Conservation (phyloP, 2,888 invertebrate species). For the Dicycla oo region DNA sequence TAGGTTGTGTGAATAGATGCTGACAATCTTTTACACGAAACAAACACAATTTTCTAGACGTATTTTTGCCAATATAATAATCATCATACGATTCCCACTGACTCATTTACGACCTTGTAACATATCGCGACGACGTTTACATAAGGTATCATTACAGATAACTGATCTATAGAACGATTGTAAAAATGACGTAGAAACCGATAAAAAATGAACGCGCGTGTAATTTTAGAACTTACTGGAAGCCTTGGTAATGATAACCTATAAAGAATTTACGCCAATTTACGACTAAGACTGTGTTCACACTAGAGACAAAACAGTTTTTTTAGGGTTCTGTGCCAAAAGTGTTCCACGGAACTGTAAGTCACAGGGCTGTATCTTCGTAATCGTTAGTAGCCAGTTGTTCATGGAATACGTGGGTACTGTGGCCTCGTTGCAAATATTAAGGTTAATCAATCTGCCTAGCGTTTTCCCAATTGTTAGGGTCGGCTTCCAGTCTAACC, state of each 20-base stretch:
- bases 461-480: no score
- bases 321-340: background rate
- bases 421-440: no score
- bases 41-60: slow-evolving; percentile 15
- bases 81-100: slow-evolving; percentile 15
- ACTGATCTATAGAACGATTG: slow-evolving; percentile 3
- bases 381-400: no score
- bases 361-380: no score
- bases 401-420: no score
- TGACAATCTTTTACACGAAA: background rate
- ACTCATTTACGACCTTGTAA: slow-evolving; percentile 16
- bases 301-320: background rate
- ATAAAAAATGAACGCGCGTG: slow-evolving; percentile 28
- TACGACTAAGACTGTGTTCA: background rate
- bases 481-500: no score
- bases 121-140: slow-evolving; percentile 22
- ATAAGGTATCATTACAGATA: slow-evolving; percentile 21
- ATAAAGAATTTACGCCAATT: slow-evolving; percentile 2
- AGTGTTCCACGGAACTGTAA: no score
- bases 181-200: slow-evolving; percentile 39
- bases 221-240: slow-evolving; percentile 14
- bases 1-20: background rate
- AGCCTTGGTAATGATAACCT: slow-evolving; percentile 31
- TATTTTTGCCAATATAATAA: background rate
- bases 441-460: no score